phyloP scores from a whole-genome alignment of 2,888 invertebrate genomes.

The Anorthoa munda region DNA sequence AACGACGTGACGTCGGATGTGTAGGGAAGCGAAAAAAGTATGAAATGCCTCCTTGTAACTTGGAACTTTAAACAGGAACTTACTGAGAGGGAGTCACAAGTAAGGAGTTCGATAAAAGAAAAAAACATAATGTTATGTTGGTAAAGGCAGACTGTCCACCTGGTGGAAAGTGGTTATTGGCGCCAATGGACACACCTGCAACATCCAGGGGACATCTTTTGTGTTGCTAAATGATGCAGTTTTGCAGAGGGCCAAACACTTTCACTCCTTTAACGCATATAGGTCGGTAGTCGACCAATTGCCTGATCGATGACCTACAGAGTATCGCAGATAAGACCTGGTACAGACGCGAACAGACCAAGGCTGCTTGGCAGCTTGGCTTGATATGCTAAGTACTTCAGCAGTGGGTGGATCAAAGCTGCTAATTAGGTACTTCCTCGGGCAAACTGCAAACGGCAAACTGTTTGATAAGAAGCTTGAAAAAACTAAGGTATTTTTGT shows the following conservation, averaged over 20 bases:
- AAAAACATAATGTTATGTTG: not conserved
- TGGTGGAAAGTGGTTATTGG: not conserved
- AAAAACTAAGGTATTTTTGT: not conserved
- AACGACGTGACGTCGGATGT: constrained; percentile 13
- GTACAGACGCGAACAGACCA: not conserved
- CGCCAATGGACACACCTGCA: not conserved
- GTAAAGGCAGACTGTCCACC: not conserved
- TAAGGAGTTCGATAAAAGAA: not conserved
- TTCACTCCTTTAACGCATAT: not conserved
- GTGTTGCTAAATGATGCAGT: not conserved
- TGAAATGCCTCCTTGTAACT: constrained; percentile 8
- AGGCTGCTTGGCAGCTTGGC: not conserved
- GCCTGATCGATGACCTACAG: not conserved
- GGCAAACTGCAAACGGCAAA: no score
- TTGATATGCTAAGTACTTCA: no score
- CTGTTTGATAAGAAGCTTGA: not conserved
- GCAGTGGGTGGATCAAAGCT: not conserved
- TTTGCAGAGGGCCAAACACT: not conserved
- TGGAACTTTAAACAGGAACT: constrained; percentile 11
- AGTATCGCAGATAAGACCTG: not conserved
- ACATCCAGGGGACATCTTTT: not conserved
- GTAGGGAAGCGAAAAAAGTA: constrained; percentile 11
- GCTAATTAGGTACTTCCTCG: no score
- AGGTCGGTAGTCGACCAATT: not conserved
- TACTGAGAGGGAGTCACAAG: not conserved